Conservation (phyloP, 2,113 vertebrate species). For the Crocuta crocuta region DNA sequence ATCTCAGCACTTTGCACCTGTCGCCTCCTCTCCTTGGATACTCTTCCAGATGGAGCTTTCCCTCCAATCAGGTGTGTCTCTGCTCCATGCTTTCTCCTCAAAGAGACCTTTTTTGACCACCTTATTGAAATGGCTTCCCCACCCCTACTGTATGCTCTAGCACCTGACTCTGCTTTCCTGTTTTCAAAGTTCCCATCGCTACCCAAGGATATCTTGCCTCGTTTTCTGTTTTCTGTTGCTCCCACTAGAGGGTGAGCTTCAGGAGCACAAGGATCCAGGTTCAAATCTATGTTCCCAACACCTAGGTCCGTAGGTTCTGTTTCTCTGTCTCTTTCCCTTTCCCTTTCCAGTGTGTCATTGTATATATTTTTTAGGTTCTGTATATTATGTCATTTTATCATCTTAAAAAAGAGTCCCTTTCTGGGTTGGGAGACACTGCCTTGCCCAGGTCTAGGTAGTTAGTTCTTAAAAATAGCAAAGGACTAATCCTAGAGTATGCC, state of each 20-base stretch:
- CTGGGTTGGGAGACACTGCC: not conserved
- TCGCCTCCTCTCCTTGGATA: not conserved
- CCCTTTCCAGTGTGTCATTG: too few relatives aligned
- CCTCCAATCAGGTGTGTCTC: not conserved
- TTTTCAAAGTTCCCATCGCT: not conserved
- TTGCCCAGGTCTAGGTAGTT: not conserved
- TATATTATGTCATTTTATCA: not conserved
- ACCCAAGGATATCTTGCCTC: not conserved
- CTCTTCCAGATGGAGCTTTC: not conserved
- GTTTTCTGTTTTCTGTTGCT: not conserved
- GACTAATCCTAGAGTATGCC: not conserved
- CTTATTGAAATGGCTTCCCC: not conserved
- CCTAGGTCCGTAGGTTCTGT: not conserved
- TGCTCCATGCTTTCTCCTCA: not conserved
- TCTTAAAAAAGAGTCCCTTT: not conserved
- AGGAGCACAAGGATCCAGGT: not conserved
- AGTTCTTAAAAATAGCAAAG: not conserved
- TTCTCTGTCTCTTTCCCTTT: not conserved
- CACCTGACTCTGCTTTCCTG: not conserved
- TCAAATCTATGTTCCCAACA: too few relatives aligned
- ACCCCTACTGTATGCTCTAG: not conserved
- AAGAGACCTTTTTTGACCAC: not conserved
- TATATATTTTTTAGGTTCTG: not conserved
- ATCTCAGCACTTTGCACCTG: not conserved
- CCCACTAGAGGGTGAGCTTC: not conserved